Conservation (phyloP, 1,140 invertebrate genomes). For the Phenacoccus solenopsis region DNA sequence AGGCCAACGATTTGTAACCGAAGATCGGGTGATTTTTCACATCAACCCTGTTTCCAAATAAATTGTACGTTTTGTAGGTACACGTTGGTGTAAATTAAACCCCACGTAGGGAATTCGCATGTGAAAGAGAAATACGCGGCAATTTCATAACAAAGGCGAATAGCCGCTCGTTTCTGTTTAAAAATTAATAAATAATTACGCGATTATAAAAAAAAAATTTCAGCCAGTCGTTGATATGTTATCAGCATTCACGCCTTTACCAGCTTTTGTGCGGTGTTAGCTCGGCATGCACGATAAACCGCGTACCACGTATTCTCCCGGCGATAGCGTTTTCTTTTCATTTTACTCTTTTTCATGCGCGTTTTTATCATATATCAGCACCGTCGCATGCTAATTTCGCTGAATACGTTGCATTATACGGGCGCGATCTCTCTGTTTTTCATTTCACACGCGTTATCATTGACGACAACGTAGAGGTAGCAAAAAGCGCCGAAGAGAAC, state of each 20-base stretch:
- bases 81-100: too few species aligned
- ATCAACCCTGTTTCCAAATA: too few species aligned
- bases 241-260: not conserved
- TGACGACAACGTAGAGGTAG: not conserved
- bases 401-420: not conserved
- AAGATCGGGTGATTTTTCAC: not conserved
- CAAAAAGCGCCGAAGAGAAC: not conserved
- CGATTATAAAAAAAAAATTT: not conserved
- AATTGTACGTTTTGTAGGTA: too few species aligned
- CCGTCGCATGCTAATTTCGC: not conserved
- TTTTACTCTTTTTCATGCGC: not conserved
- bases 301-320: not conserved
- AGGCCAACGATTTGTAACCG: not conserved
- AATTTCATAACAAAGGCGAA: not conserved
- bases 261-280: not conserved
- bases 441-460: constrained; percentile 1
- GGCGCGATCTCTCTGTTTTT: not conserved
- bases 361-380: not conserved
- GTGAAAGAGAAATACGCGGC: not conserved
- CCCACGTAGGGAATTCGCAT: too few species aligned
- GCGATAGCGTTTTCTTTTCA: not conserved
- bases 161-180: not conserved
- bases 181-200: not conserved
- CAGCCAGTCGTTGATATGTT: not conserved
- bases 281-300: too few species aligned